Evolutionary conservation across 2,113 vertebrate genomes (phyloP).

Genomic region (Indri indri): DNA sequence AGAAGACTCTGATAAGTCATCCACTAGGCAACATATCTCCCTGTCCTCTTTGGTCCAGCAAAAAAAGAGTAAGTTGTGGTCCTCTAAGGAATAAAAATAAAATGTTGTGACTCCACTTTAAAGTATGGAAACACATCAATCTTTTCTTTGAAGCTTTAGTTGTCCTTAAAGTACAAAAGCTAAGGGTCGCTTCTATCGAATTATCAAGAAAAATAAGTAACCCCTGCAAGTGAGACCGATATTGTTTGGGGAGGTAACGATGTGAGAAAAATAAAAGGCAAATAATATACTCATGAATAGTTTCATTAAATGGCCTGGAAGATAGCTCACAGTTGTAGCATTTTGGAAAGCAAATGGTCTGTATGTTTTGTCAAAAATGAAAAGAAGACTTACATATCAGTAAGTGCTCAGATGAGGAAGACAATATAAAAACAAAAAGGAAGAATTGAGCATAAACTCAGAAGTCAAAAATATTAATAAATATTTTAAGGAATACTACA

Average conservation of each 20-base stretch:
- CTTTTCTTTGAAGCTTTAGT: slow-evolving; percentile 2
- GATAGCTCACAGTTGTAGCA: not conserved
- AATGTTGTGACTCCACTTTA: slow-evolving; percentile 7
- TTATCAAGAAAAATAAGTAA: not conserved
- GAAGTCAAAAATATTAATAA: not conserved
- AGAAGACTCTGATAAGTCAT: not conserved
- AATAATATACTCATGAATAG: not conserved
- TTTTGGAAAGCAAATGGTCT: not conserved
- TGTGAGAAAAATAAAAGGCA: not conserved
- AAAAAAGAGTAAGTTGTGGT: not conserved
- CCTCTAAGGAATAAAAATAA: not conserved
- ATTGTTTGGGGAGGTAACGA: not conserved
- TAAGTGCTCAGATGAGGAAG: not conserved
- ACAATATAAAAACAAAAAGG: slow-evolving; percentile 1
- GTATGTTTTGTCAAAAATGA: not conserved
- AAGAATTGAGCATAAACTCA: not conserved
- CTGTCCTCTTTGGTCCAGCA: not conserved
- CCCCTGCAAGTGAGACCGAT: not conserved
- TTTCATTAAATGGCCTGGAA: not conserved
- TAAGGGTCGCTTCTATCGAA: not conserved
- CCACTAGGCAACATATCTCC: not conserved
- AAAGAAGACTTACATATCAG: not conserved
- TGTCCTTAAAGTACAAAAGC: not conserved
- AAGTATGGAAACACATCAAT: not conserved
- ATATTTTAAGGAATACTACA: not conserved